A percentile compares a stretch with the other conserved stretches of the same genome.
phyloP scores from a whole-genome alignment of 1,140 invertebrate species.

The Hermetia illucens region DNA sequence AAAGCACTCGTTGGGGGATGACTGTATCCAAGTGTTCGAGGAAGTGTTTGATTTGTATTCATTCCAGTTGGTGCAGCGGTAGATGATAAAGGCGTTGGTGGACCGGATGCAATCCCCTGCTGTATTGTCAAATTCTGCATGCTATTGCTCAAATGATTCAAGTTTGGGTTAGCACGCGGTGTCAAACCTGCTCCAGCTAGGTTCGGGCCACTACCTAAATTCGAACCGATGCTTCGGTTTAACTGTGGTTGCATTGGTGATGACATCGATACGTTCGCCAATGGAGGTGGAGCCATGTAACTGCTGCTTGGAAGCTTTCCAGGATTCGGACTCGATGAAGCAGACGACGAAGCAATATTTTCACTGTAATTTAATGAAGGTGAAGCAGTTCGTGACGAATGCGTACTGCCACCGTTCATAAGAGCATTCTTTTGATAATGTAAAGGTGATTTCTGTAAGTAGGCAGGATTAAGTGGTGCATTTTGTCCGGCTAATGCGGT shows the following conservation, averaged over 20 bases:
- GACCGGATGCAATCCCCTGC: background rate
- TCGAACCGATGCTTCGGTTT: background rate
- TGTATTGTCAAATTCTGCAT: background rate
- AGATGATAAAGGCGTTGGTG: background rate
- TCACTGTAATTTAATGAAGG: background rate
- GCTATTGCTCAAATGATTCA: background rate
- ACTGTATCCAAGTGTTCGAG: too few species aligned
- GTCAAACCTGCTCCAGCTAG: background rate
- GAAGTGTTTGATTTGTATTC: too few species aligned
- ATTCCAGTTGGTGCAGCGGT: background rate
- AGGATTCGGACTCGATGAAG: background rate
- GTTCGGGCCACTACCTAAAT: too few species aligned
- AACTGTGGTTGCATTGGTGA: background rate
- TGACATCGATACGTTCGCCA: background rate
- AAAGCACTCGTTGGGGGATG: too few species aligned
- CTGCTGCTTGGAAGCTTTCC: background rate
- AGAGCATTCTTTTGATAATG: too few species aligned
- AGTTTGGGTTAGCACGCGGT: background rate
- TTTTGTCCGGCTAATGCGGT: too few species aligned
- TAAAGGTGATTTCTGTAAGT: too few species aligned
- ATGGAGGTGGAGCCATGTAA: background rate
- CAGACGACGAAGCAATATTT: background rate
- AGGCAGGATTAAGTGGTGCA: too few species aligned
- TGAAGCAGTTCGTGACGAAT: conserved; percentile 1
- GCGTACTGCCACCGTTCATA: too few species aligned